Conservation (phyloP, 2,113 vertebrate species). For the Hypomesus transpacificus region DNA sequence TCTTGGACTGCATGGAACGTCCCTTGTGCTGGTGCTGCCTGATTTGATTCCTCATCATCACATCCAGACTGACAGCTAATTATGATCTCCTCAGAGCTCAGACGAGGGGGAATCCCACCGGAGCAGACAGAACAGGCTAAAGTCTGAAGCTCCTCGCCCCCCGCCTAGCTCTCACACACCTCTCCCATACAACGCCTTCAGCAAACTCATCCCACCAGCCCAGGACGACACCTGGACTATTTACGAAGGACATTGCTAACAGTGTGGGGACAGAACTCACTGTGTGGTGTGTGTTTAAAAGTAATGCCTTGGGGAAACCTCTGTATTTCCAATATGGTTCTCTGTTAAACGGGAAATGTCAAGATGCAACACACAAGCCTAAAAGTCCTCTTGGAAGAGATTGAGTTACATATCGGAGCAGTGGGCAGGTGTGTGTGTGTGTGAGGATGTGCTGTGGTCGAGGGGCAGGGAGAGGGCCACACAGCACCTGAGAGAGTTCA, state of each 20-base stretch:
- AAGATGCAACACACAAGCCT: too few species aligned
- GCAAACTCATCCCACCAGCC: too few species aligned
- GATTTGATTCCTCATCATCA: background rate
- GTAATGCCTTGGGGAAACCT: too few species aligned
- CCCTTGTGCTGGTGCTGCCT: background rate
- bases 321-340: too few species aligned
- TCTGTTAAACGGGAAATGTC: too few species aligned
- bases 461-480: too few species aligned
- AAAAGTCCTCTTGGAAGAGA: too few species aligned
- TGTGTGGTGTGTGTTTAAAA: too few species aligned
- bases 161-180: background rate
- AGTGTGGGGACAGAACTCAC: too few species aligned
- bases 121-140: background rate
- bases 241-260: too few species aligned
- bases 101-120: background rate
- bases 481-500: background rate
- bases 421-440: background rate
- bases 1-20: background rate
- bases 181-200: background rate
- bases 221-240: too few species aligned
- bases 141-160: background rate
- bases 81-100: background rate
- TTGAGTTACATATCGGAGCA: background rate
- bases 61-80: constrained; percentile 2
- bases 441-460: background rate